Evolutionary conservation across 2,888 invertebrate species (phyloP).

Genomic region (Muscina levida): DNA sequence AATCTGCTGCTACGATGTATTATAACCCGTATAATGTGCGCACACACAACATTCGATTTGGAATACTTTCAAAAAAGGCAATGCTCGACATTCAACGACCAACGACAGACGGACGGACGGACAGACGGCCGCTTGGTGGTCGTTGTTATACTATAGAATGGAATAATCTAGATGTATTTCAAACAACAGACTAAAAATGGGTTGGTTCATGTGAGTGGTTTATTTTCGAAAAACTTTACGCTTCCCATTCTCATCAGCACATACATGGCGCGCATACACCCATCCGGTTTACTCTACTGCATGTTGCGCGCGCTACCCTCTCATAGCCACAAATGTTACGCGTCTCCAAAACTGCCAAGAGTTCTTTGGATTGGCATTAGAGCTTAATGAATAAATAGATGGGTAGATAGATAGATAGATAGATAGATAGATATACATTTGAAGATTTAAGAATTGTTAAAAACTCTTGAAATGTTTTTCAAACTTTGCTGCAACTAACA

Average conservation of each 20-base stretch:
- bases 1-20: no score
- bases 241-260: background rate
- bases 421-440: no score
- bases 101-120: no score
- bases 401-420: no score
- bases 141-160: no score
- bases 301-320: no score
- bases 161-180: slow-evolving; percentile 1
- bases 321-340: no score
- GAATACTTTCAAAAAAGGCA: slow-evolving; percentile 53
- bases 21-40: slow-evolving; percentile 30
- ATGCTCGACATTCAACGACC: slow-evolving; percentile 6
- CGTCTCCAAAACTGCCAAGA: no score
- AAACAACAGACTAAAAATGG: background rate
- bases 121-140: background rate
- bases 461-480: slow-evolving; percentile 2
- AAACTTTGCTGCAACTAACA: slow-evolving; percentile 18
- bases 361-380: no score
- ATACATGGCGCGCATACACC: background rate
- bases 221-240: slow-evolving; percentile 1
- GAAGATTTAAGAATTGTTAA: no score
- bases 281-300: background rate
- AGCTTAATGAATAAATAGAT: no score
- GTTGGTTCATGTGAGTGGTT: background rate
- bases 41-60: slow-evolving; percentile 33